Evolutionary conservation across 2,888 invertebrate genomes (phyloP).

Genomic region (Lepidocyrtinus sp.): DNA sequence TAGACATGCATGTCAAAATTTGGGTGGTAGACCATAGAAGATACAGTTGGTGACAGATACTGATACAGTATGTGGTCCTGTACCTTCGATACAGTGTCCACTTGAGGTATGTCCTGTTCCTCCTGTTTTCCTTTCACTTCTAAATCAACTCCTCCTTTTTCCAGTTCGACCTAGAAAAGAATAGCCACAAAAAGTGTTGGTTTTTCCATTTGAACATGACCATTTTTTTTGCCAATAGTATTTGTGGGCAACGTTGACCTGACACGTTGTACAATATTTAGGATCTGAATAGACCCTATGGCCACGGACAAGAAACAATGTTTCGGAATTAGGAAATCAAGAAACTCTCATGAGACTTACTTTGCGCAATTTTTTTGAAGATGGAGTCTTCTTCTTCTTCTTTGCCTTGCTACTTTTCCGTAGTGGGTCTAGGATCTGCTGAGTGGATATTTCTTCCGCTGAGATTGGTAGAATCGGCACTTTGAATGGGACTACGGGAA

Average conservation of each 20-base stretch:
- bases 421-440: not conserved
- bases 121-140: slow-evolving; percentile 19
- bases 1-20: slow-evolving; percentile 42
- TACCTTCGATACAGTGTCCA: slow-evolving; percentile 50
- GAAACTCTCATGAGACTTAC: slow-evolving; percentile 33
- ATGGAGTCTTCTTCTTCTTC: slow-evolving; percentile 34
- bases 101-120: slow-evolving; percentile 25
- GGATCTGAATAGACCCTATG: too few species aligned
- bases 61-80: slow-evolving; percentile 54
- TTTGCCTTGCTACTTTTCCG: slow-evolving; percentile 44
- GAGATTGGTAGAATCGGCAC: slow-evolving; percentile 56
- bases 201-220: slow-evolving; percentile 27
- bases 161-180: slow-evolving; percentile 46
- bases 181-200: slow-evolving; percentile 38
- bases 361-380: slow-evolving; percentile 11
- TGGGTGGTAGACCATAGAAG: slow-evolving; percentile 42
- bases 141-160: slow-evolving; percentile 22
- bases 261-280: too few species aligned
- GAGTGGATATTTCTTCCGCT: slow-evolving; percentile 3
- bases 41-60: slow-evolving; percentile 33
- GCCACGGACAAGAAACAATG: too few species aligned
- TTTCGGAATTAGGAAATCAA: too few species aligned
- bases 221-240: too few species aligned
- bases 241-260: too few species aligned
- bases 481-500: slow-evolving; percentile 67